phyloP scores from a whole-genome alignment of 1,140 invertebrate species.

The Acromyrmex echinatior region DNA sequence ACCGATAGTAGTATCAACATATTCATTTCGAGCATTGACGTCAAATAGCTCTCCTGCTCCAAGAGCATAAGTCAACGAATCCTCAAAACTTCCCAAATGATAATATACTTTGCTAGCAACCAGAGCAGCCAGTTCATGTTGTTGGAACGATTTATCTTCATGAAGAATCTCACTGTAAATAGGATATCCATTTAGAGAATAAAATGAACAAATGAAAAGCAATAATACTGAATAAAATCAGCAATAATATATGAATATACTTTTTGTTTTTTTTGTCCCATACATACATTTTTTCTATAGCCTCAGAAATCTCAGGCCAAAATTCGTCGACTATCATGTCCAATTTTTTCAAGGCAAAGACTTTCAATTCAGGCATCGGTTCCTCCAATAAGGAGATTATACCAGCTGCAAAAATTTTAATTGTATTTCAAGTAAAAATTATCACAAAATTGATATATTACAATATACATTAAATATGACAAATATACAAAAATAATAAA shows the following conservation, averaged over 20 bases:
- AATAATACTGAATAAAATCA: not conserved
- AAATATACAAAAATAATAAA: not conserved
- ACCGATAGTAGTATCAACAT: constrained; percentile 98
- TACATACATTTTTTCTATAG: constrained; percentile 97
- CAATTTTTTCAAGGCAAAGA: constrained; percentile 96
- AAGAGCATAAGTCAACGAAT: constrained; percentile 97
- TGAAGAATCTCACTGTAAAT: constrained; percentile 94
- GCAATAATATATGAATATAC: not conserved
- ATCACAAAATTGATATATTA: not conserved
- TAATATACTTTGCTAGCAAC: constrained; percentile 99
- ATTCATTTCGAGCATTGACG: constrained; percentile 96
- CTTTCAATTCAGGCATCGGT: constrained; percentile 96
- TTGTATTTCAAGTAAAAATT: constrained; percentile 20
- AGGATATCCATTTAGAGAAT: not conserved
- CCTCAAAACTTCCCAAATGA: constrained; percentile 98
- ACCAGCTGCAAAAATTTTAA: constrained; percentile 90
- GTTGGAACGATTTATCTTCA: constrained; percentile 95
- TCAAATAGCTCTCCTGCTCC: constrained; percentile 97
- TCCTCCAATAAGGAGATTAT: constrained; percentile 98
- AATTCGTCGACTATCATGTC: constrained; percentile 98
- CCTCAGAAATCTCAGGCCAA: constrained; percentile 99
- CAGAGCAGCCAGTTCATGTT: constrained; percentile 97
- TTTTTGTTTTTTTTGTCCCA: not conserved
- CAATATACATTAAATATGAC: constrained; percentile 12
- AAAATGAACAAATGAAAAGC: not conserved